phyloP scores from a whole-genome alignment of 2,797 vertebrate species.

The Propithecus perrieri region DNA sequence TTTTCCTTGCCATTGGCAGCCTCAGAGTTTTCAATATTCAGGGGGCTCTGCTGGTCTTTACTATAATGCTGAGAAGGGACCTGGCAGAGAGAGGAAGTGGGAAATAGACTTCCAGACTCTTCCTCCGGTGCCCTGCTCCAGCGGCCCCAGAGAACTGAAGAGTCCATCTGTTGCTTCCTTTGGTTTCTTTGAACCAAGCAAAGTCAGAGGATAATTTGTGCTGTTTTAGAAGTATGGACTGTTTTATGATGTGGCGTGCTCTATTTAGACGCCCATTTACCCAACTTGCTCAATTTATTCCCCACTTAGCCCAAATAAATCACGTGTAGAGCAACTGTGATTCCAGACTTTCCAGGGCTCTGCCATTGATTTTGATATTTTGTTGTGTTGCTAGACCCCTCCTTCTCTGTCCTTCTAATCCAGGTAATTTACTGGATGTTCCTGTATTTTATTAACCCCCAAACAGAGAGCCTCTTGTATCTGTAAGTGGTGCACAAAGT shows the following conservation, averaged over 20 bases:
- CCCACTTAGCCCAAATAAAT: not conserved
- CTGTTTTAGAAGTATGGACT: not conserved
- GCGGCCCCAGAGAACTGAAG: not conserved
- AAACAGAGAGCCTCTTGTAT: not conserved
- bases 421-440: not conserved
- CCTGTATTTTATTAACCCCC: not conserved
- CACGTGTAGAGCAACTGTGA: not conserved
- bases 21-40: not conserved
- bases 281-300: not conserved
- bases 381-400: not conserved
- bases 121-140: accelerated
- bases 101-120: not conserved
- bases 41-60: not conserved
- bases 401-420: not conserved
- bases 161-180: not conserved
- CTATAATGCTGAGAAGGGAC: not conserved
- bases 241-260: not conserved
- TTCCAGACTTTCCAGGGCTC: not conserved
- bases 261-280: not conserved
- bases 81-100: not conserved
- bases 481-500: not conserved
- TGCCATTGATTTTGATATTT: not conserved
- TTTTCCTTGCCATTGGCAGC: not conserved
- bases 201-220: not conserved
- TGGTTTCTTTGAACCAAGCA: not conserved